Base-by-base conservation (phyloP, 2,113 vertebrate species). In the Seriola rivoliana region DNA sequence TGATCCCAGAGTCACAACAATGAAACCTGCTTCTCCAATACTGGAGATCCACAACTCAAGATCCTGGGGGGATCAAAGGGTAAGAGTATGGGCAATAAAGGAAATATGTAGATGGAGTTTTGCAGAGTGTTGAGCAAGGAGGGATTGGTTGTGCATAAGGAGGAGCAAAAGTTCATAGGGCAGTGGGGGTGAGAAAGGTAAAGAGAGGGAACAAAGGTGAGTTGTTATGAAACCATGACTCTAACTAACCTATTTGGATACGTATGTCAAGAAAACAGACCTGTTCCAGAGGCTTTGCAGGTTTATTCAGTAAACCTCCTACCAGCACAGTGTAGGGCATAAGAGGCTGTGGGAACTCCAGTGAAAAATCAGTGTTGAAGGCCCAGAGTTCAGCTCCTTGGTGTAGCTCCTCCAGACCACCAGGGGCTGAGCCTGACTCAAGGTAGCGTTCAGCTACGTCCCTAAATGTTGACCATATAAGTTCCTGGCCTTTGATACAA, bases 351-450 rank as follows among this genome's bases (percentile, higher is more conserved):
- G 94, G 85, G 80, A 95, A 96, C 23, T 96, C 95, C 62, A 96
- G 82, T 17, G 93, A 94, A 67, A 96, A 95, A 81, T 96, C 94
- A 0, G 90, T 92, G 80, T 95, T 96, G 72, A 95, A 91, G 59
- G 94, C 92, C 93, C 93, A 95, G 13, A 96, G 85, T 81, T 96
- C 95, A 44, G 95, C 86, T 86, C 92, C 93, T 73, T 48, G 60
- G 59, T 94, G 84, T 48, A 95, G 90, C 8, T 94, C 88, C 46
- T 87, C 42, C 54, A 94, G 57, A 89, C 87, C 86, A 75, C 80
- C 60, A 82, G 85, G 60, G 68, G 91, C 83, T 7, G 69, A 17
- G 50, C 85, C 65, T 36, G 86, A 88, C 7, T 78, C 62, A 3
- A 96, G 94, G 86, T 95, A 92, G 3, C 86, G 75, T 52, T 93